Conservation (phyloP, 2,888 invertebrate species). For the Cordylochernes scorpioides region DNA sequence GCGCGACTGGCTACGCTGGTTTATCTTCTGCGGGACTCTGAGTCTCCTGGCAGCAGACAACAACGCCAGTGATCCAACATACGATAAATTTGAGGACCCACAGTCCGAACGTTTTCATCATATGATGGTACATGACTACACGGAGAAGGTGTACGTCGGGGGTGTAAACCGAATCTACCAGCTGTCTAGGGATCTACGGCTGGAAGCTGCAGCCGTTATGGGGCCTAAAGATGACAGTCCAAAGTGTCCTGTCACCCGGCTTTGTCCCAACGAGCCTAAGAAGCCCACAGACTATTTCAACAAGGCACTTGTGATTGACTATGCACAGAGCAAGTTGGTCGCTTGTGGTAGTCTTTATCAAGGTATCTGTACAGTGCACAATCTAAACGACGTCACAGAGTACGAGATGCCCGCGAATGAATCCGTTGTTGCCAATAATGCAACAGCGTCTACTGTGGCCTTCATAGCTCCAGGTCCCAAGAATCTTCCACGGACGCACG, state of each 20-base stretch:
- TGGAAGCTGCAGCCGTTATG: constrained; percentile 38
- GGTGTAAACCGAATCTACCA: constrained; percentile 77
- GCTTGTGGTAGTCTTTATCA: constrained; percentile 46
- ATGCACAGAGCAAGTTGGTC: constrained; percentile 58
- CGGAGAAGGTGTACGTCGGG: constrained; percentile 64
- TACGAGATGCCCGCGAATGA: constrained; percentile 42
- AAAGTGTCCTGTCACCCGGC: constrained; percentile 42
- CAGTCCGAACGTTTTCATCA: constrained; percentile 37
- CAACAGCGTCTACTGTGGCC: constrained; percentile 79
- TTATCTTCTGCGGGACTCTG: too few relatives aligned
- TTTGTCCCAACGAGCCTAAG: constrained; percentile 46
- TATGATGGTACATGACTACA: constrained; percentile 65
- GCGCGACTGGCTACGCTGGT: too few relatives aligned
- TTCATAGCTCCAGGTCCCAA: constrained; percentile 88
- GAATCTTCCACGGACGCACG: constrained; percentile 47
- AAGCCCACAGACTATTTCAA: constrained; percentile 65
- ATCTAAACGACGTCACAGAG: constrained; percentile 62
- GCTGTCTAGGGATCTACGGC: constrained; percentile 55
- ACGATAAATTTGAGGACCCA: constrained; percentile 8
- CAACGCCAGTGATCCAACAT: too few relatives aligned
- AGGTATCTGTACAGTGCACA: constrained; percentile 64
- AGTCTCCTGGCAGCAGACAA: too few relatives aligned
- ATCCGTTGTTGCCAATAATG: constrained; percentile 84
- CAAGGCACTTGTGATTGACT: constrained; percentile 79
- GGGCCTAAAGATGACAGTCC: constrained; percentile 69